These are phyloP conservation scores for Ectemnius continuus DNA, from an alignment of 2,888 invertebrate genomes.

Conservation along the genomic window DNA sequence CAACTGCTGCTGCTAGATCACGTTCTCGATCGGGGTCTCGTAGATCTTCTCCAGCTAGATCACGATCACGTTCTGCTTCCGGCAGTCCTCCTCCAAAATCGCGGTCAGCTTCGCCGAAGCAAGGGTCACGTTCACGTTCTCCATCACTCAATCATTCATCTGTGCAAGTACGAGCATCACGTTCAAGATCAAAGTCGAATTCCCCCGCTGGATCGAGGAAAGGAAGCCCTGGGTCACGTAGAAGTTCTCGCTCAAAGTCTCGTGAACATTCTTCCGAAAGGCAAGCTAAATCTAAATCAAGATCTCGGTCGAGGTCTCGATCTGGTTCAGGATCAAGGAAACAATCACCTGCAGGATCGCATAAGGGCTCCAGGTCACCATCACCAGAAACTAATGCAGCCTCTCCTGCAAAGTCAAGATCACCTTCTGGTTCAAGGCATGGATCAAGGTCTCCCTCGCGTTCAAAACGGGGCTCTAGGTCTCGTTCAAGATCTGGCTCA, in stretches of 20 bases:
- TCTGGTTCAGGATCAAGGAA: constrained; percentile 50
- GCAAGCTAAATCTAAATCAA: constrained; percentile 51
- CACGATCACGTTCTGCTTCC: constrained; percentile 58
- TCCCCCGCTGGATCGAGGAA: constrained; percentile 34
- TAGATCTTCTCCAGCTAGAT: constrained; percentile 51
- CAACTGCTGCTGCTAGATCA: constrained; percentile 46
- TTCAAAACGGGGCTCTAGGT: constrained; percentile 36
- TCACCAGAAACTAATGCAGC: constrained; percentile 33
- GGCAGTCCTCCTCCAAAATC: constrained; percentile 30
- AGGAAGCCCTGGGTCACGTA: constrained; percentile 37
- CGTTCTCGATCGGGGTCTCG: constrained; percentile 51
- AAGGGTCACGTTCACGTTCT: constrained; percentile 52
- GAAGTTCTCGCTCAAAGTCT: constrained; percentile 43
- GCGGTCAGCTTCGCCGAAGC: constrained; percentile 32
- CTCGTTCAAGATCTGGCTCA: constrained; percentile 48
- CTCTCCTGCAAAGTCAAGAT: constrained; percentile 31
- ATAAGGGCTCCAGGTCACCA: constrained; percentile 63
- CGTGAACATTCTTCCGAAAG: constrained; percentile 28
- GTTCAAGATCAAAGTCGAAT: constrained; percentile 53
- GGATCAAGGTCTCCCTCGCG: constrained; percentile 65
- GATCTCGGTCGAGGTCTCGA: constrained; percentile 59
- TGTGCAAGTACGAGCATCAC: constrained; percentile 30
- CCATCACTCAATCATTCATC: constrained; percentile 12
- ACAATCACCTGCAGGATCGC: constrained; percentile 37
- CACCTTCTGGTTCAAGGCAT: constrained; percentile 28